Evolutionary conservation across 1,140 invertebrate genomes (phyloP).

Genomic region (Panagrolaimus sp.): DNA sequence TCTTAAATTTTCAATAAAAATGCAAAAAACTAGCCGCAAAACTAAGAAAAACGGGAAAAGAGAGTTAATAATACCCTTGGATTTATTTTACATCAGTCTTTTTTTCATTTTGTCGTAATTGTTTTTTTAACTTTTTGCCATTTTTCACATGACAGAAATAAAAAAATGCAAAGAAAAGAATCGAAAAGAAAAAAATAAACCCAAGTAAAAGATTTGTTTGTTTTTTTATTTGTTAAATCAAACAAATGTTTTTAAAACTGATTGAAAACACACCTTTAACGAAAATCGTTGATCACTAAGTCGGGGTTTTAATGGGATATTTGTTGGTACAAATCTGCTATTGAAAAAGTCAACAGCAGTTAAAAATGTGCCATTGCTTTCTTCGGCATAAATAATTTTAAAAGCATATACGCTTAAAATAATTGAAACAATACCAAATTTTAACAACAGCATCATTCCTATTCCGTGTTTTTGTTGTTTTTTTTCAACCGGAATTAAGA

Average conservation of each 20-base stretch:
- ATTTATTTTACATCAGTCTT: not conserved
- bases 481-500: too few relatives aligned
- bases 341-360: slow-evolving; percentile 28
- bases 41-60: not conserved
- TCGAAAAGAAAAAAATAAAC: slow-evolving; percentile 1
- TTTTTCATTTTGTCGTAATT: not conserved
- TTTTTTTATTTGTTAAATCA: too few relatives aligned
- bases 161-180: not conserved
- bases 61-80: not conserved
- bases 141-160: not conserved
- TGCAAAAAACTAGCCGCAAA: slow-evolving; percentile 11
- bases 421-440: too few relatives aligned
- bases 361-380: slow-evolving; percentile 16
- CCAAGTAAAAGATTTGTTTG: too few relatives aligned
- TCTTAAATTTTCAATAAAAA: slow-evolving; percentile 20
- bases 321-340: slow-evolving; percentile 25
- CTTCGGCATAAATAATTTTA: too few relatives aligned
- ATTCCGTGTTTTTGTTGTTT: too few relatives aligned
- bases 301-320: slow-evolving; percentile 18
- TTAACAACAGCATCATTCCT: too few relatives aligned
- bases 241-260: too few relatives aligned
- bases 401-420: too few relatives aligned
- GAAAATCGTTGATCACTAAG: slow-evolving; percentile 38
- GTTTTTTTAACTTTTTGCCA: slow-evolving; percentile 10
- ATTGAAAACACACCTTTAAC: slow-evolving; percentile 19